Evolutionary conservation across 1,140 invertebrate species (phyloP).

Genomic region (Panagrolaimus sp.): DNA sequence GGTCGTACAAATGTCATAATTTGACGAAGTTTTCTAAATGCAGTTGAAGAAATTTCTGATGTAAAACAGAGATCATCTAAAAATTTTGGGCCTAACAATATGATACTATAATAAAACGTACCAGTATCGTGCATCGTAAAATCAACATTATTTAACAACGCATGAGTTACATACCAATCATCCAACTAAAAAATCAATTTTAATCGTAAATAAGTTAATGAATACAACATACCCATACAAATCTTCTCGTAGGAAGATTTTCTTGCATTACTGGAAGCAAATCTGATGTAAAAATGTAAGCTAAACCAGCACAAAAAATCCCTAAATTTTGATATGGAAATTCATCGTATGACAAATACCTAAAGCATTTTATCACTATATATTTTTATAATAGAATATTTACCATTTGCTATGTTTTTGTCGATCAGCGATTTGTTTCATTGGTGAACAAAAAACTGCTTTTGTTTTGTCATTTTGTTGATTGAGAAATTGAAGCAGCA

Average conservation of each 20-base stretch:
- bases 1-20: no score
- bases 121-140: background rate
- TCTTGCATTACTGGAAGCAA: conserved; percentile 24
- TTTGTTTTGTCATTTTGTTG: background rate
- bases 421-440: conserved; percentile 29
- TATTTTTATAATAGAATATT: background rate
- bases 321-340: conserved; percentile 34
- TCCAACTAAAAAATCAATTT: conserved; percentile 25
- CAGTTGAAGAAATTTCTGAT: no score
- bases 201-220: background rate
- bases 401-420: conserved; percentile 24
- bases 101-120: no score
- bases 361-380: background rate
- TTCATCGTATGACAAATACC: conserved; percentile 22
- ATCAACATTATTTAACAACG: conserved; percentile 10
- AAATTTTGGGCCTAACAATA: no score
- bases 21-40: no score
- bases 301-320: conserved; percentile 30
- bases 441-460: conserved; percentile 26
- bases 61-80: no score
- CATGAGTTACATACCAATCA: conserved; percentile 34
- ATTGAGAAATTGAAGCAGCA: conserved; percentile 21
- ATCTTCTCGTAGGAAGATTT: background rate
- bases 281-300: conserved; percentile 25
- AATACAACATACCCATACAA: background rate